Evolutionary conservation across 2,888 invertebrate species (phyloP).

Genomic region (Thera obeliscata): DNA sequence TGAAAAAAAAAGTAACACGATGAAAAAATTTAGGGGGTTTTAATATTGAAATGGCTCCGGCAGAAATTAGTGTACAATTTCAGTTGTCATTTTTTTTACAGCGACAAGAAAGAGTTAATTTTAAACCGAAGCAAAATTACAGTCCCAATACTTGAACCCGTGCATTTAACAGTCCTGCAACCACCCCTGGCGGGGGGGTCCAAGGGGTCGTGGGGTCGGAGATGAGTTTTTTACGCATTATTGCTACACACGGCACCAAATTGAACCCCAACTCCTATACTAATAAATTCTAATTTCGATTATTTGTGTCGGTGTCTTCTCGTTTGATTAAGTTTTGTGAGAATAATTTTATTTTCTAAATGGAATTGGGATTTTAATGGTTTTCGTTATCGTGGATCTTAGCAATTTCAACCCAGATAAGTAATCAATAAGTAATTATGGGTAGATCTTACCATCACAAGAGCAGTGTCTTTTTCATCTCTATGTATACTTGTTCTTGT

Average conservation of each 20-base stretch:
- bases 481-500: too few relatives aligned
- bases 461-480: too few relatives aligned
- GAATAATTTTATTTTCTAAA: slow-evolving; percentile 40
- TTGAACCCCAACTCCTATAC: slow-evolving; percentile 69
- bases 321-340: slow-evolving; percentile 46
- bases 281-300: slow-evolving; percentile 80
- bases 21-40: too few relatives aligned
- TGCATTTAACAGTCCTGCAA: slow-evolving; percentile 10
- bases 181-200: slow-evolving; percentile 38
- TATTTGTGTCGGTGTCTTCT: slow-evolving; percentile 60
- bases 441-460: too few relatives aligned
- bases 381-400: background rate
- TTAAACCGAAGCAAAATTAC: too few relatives aligned
- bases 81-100: too few relatives aligned
- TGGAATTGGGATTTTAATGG: slow-evolving; percentile 2
- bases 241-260: slow-evolving; percentile 78
- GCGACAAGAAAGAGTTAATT: too few relatives aligned
- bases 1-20: too few relatives aligned
- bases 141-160: background rate
- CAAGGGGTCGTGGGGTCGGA: slow-evolving; percentile 63
- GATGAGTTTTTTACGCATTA: slow-evolving; percentile 85
- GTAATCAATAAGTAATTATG: too few relatives aligned
- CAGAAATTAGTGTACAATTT: too few relatives aligned
- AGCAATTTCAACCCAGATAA: background rate
- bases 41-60: too few relatives aligned